Conservation (phyloP, 2,113 vertebrate genomes). For the Marmota monax region DNA sequence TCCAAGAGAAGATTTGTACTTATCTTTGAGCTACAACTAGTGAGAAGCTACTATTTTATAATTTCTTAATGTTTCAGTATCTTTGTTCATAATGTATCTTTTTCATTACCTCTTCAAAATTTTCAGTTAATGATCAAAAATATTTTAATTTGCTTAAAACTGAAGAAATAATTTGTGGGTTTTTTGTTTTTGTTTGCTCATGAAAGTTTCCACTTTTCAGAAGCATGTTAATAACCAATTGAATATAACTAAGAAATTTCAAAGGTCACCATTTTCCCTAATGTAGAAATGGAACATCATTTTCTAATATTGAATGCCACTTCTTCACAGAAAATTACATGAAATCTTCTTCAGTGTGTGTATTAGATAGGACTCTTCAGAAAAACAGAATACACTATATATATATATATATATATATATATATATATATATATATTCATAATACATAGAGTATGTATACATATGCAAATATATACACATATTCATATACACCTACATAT, state of each 20-base stretch:
- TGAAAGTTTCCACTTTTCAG: neutral
- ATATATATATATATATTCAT: neutral
- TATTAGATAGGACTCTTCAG: neutral
- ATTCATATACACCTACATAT: neutral
- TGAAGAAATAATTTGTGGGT: neutral
- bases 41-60: conserved; percentile 42
- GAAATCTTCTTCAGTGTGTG: neutral
- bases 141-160: neutral
- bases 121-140: neutral
- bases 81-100: conserved; percentile 3
- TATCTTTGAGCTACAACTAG: neutral
- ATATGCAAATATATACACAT: neutral
- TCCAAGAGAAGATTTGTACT: conserved; percentile 21
- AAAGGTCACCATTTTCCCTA: neutral
- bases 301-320: neutral
- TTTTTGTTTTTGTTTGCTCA: neutral
- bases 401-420: neutral
- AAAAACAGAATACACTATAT: neutral
- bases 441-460: too few species aligned
- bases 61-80: conserved; percentile 31
- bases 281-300: neutral
- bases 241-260: neutral
- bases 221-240: neutral
- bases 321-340: neutral
- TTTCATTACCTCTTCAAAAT: neutral